Conservation (phyloP, 1,140 invertebrate species). For the Bombus confusus region DNA sequence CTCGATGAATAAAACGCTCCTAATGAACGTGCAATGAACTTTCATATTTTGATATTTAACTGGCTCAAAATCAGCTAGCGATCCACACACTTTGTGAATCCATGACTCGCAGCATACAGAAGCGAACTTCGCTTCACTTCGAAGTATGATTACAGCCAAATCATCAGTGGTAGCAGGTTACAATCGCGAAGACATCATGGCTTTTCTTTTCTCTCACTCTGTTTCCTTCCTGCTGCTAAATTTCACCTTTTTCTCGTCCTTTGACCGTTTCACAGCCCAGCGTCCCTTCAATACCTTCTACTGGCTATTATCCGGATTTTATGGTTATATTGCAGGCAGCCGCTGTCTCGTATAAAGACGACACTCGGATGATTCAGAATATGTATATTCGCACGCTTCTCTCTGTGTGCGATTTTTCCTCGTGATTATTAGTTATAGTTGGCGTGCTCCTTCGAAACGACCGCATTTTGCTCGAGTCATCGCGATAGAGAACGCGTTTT, state of each 20-base stretch:
- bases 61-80: too few relatives aligned
- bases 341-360: slow-evolving; percentile 72
- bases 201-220: too few relatives aligned
- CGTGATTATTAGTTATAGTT: slow-evolving; percentile 23
- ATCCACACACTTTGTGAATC: too few relatives aligned
- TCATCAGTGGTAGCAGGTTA: not conserved
- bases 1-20: too few relatives aligned
- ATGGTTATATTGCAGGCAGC: slow-evolving; percentile 80
- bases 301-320: slow-evolving; percentile 80
- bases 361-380: slow-evolving; percentile 66
- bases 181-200: too few relatives aligned
- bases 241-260: slow-evolving; percentile 9
- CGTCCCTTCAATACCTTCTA: slow-evolving; percentile 72
- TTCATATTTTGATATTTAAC: too few relatives aligned
- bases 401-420: slow-evolving; percentile 20
- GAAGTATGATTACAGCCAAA: not conserved
- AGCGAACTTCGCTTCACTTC: too few relatives aligned
- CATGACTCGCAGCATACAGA: too few relatives aligned
- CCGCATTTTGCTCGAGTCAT: not conserved
- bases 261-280: slow-evolving; percentile 48
- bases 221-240: slow-evolving; percentile 2
- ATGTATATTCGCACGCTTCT: slow-evolving; percentile 55
- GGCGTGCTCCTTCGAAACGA: slow-evolving; percentile 14
- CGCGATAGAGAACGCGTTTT: slow-evolving; percentile 68
- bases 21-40: too few relatives aligned